Conservation (phyloP, 2,888 invertebrate genomes). For the Drosophila seclusa region DNA sequence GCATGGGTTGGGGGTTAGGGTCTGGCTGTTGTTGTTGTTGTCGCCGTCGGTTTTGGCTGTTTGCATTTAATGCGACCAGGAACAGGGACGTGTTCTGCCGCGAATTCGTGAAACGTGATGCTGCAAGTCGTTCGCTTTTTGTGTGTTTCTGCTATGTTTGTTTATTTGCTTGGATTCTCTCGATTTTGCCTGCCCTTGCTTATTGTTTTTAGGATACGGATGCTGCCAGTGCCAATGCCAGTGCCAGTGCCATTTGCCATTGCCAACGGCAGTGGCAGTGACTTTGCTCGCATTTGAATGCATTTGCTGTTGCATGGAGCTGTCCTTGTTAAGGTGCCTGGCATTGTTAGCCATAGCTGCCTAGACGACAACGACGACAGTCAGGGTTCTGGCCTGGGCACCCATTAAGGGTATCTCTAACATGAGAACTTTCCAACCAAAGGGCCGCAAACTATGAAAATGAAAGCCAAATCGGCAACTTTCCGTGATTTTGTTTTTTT, state of each 20-base stretch:
- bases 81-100: slow-evolving; percentile 76
- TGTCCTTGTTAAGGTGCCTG: slow-evolving; percentile 50
- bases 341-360: slow-evolving; percentile 51
- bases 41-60: slow-evolving; percentile 55
- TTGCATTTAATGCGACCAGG: slow-evolving; percentile 74
- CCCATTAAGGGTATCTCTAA: slow-evolving; percentile 55
- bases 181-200: slow-evolving; percentile 52
- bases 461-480: slow-evolving; percentile 77
- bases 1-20: slow-evolving; percentile 34
- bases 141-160: slow-evolving; percentile 25
- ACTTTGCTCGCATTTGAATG: slow-evolving; percentile 64
- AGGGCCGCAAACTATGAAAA: slow-evolving; percentile 60
- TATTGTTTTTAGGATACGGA: slow-evolving; percentile 45
- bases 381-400: slow-evolving; percentile 10
- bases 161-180: slow-evolving; percentile 54
- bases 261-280: slow-evolving; percentile 30
- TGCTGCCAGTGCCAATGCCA: slow-evolving; percentile 36
- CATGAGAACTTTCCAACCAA: slow-evolving; percentile 58
- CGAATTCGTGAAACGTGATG: slow-evolving; percentile 81
- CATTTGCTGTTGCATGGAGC: slow-evolving; percentile 26
- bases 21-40: slow-evolving; percentile 20
- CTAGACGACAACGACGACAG: slow-evolving; percentile 11
- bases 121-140: slow-evolving; percentile 70
- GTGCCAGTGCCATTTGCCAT: slow-evolving; percentile 24
- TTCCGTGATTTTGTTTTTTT: slow-evolving; percentile 20